Evolutionary conservation across 2,888 invertebrate species (phyloP).

Genomic region (Melolontha melolontha): DNA sequence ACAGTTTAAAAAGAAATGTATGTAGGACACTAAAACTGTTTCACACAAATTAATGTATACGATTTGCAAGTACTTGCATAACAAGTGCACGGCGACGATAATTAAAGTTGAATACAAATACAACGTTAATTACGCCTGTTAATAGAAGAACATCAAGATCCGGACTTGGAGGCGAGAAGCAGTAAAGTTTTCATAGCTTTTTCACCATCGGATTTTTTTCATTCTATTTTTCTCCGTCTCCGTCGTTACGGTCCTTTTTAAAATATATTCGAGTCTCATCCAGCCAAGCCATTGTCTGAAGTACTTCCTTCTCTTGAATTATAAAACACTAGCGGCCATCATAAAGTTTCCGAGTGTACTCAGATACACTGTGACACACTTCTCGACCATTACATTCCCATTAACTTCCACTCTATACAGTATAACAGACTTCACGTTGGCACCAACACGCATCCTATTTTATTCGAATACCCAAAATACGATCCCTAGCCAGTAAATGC

Average conservation of each 20-base stretch:
- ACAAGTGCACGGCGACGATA: constrained; percentile 13
- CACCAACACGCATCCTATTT: constrained; percentile 48
- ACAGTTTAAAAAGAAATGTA: too few species aligned
- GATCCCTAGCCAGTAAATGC: constrained; percentile 13
- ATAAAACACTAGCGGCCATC: constrained; percentile 54
- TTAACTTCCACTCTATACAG: constrained; percentile 50
- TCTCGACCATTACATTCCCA: constrained; percentile 54
- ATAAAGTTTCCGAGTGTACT: constrained; percentile 52
- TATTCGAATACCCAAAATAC: constrained; percentile 38
- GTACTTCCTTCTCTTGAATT: constrained; percentile 52
- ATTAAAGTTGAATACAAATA: constrained; percentile 15
- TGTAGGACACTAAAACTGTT: too few species aligned
- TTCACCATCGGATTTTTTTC: constrained; percentile 7
- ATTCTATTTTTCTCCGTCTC: constrained; percentile 7
- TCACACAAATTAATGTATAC: too few species aligned
- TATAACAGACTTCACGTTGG: constrained; percentile 47
- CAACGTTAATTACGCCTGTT: constrained; percentile 27
- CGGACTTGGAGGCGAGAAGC: constrained; percentile 3
- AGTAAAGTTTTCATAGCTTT: constrained; percentile 31
- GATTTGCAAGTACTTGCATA: not conserved
- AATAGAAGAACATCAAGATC: constrained; percentile 13
- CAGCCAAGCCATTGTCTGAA: constrained; percentile 53
- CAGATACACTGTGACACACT: constrained; percentile 53
- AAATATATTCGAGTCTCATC: constrained; percentile 37
- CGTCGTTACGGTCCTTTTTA: constrained; percentile 23